Evolutionary conservation across 2,113 vertebrate species (phyloP).

Genomic region (Pluvianellus socialis): DNA sequence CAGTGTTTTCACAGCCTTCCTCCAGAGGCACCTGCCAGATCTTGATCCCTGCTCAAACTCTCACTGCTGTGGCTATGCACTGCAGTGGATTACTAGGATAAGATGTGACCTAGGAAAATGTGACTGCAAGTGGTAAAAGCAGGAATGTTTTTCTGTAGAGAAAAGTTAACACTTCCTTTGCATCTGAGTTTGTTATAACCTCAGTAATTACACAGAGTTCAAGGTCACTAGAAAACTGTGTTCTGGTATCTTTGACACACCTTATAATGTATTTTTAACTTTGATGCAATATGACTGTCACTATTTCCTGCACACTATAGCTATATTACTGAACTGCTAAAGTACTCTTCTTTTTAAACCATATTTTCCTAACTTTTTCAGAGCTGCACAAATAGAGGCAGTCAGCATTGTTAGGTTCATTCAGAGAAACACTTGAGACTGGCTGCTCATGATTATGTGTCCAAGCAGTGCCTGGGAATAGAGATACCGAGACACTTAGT

Average conservation of each 20-base stretch:
- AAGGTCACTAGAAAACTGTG: background rate
- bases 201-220: background rate
- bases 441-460: background rate
- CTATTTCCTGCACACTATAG: background rate
- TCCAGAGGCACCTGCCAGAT: constrained; percentile 24
- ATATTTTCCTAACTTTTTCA: background rate
- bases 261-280: background rate
- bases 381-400: background rate
- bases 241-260: background rate
- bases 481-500: background rate
- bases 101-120: constrained; percentile 9
- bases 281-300: background rate
- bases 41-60: background rate
- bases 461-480: background rate
- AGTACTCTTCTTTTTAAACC: background rate
- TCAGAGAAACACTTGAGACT: background rate
- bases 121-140: background rate
- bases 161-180: background rate
- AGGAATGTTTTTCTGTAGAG: background rate
- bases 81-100: background rate
- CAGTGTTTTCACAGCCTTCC: background rate
- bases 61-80: background rate
- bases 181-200: background rate
- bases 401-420: background rate
- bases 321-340: background rate